Base-by-base conservation (phyloP, 1,140 invertebrate species). In the Bombus affinis region DNA sequence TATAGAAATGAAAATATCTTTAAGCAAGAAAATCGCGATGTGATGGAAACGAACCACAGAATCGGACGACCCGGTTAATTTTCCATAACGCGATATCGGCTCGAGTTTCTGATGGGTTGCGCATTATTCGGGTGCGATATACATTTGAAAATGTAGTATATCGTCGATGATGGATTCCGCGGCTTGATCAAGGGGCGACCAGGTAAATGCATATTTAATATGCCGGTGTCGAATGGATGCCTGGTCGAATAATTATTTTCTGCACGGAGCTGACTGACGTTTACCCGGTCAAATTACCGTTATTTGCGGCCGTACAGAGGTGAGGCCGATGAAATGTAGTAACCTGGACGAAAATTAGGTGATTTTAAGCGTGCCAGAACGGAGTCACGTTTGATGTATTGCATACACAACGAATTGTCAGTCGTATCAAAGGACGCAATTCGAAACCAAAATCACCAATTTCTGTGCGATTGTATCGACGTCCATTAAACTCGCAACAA, bases 201-300 rank as follows among this genome's bases (percentile, higher is more conserved):
- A 71, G n/a, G 86, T 86, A 86, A 89, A 89, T 89, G 80, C 84
- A 78, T 75, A 83, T 89, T 89, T 89, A 86, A 86, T 86, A 65
- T 76, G 85, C 80, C 37, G 37, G 15, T 57, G 65, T 78, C 53
- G 75, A 86, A 83, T 62, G 35, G 76, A 37, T 70, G 39, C 25
- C 68, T 4, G 76, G 68, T 66, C 68, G 84, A 83, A 86, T 89
- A 88, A 88, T 88, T 89, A 89, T 86, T 89, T 89, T 83, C 88
- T 82, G 42, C 57, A 42, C 65, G 65, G 35, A 5, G 76, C 32
- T 74, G 76, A 83, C 77, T 81, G 88, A 81, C 81, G 77, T 66
- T 76, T 70, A 53, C 59, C 59, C 59, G 35, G 83, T 74, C 85
- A 83, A 89, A 89, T 89, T 75, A 81, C 74, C 66, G 70, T 88